Base-by-base conservation (phyloP, 2,113 vertebrate species). In the Nothobranchius furzeri region DNA sequence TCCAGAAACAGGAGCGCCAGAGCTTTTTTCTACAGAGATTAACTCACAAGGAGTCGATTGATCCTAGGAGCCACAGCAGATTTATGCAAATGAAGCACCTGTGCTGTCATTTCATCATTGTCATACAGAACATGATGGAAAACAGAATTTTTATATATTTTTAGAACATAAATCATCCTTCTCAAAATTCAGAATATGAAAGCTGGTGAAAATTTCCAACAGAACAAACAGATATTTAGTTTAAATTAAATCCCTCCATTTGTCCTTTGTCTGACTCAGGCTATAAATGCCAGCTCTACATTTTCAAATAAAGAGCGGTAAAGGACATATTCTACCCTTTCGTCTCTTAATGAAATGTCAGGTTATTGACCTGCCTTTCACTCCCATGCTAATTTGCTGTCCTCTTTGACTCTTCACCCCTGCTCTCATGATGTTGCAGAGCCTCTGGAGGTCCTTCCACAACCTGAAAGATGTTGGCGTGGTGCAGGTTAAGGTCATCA, bases 401-500 rank as follows among this genome's bases (percentile, higher is more conserved):
- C 70, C 68, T 85, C 68, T 86, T 65, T 88, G 79, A 82, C 82
- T 76, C 75, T 52, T 78, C 57, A 84, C 80, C 80, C 48, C 62
- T 84, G 52, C 77, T 55, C 58, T 79, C 88, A 54, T 90, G 88
- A 94, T 77, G 90, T 95, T 93, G 93, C 92, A 99, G 97, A 94
- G 92, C 71, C 85, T 94, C 54, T 78, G 95, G 91, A 85, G 88
- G 85, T 96, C 96, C 69, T 94, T 99, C 83, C 91, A 92, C 86
- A 96, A 96, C 88, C 85, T 98, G 83, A 98, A 96, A 73, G 97
- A 99, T 60, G 96, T 99, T 67, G 98, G 98, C 51, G 92, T 99
- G 84, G 95, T 99, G 81, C 97, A 99, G 88, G 95, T 98, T 90
- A 99, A 98, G 92, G 95, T 99, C 86, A 97, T 98, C 92, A 93